phyloP scores from a whole-genome alignment of 2,888 invertebrate genomes.

The Leistus spinibarbis region DNA sequence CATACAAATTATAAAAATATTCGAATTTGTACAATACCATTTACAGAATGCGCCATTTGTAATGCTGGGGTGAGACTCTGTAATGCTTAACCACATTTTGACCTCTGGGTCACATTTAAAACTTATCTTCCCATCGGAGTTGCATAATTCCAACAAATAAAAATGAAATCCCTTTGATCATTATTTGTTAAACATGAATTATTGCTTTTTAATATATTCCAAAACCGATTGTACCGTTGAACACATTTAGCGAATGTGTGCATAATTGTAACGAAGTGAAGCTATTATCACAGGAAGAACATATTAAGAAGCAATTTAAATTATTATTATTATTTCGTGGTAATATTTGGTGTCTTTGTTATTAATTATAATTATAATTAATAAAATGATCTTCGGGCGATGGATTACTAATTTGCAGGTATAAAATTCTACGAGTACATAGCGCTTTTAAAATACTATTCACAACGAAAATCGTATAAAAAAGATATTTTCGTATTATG shows the following conservation, averaged over 20 bases:
- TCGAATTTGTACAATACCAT: not conserved
- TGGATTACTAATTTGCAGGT: constrained; percentile 22
- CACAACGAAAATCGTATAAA: constrained; percentile 32
- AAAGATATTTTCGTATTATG: constrained; percentile 17
- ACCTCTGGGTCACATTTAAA: too few relatives aligned
- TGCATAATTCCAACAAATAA: too few relatives aligned
- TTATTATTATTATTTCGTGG: not conserved
- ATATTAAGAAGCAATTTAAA: constrained; percentile 35
- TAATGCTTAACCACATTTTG: too few relatives aligned
- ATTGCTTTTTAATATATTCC: constrained; percentile 37
- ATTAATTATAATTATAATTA: constrained; percentile 14
- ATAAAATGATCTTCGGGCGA: too few relatives aligned
- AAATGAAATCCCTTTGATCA: too few relatives aligned
- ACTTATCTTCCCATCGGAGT: too few relatives aligned
- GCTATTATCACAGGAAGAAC: constrained; percentile 17
- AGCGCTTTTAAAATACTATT: constrained; percentile 18
- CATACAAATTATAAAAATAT: constrained; percentile 14
- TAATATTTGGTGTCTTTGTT: constrained; percentile 35
- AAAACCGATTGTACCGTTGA: not conserved
- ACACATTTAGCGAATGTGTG: not conserved
- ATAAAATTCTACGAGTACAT: constrained; percentile 30
- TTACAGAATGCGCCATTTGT: not conserved
- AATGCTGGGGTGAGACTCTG: too few relatives aligned
- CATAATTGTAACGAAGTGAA: not conserved
- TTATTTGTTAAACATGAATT: constrained; percentile 13